Conservation (phyloP, 2,113 vertebrate species). For the Rhegmatorhina hoffmannsi region DNA sequence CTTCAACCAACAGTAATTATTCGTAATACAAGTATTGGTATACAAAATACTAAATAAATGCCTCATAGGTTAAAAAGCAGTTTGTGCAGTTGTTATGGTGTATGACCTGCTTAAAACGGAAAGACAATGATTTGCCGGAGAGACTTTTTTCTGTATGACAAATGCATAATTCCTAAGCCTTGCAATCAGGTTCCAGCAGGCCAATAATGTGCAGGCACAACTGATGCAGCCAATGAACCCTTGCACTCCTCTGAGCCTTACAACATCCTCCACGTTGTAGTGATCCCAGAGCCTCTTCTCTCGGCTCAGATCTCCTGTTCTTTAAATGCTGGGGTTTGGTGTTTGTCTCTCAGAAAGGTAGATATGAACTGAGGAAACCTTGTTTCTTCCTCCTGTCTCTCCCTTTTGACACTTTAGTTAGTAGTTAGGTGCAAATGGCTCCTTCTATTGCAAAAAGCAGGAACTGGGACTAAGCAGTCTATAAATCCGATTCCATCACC, state of each 20-base stretch:
- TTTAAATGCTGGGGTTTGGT: not conserved
- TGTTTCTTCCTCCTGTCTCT: not conserved
- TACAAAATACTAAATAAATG: not conserved
- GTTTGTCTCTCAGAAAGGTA: not conserved
- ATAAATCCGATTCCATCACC: not conserved
- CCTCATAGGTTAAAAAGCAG: not conserved
- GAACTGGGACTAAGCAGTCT: not conserved
- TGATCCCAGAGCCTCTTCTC: not conserved
- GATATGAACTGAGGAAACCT: not conserved
- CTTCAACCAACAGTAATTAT: not conserved
- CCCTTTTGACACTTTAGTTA: not conserved
- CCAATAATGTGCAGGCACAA: not conserved
- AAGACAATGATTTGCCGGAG: not conserved
- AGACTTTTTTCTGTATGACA: not conserved
- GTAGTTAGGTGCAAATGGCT: not conserved
- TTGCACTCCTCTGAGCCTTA: not conserved
- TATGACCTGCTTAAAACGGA: not conserved
- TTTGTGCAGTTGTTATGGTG: not conserved
- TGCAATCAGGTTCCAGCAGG: not conserved
- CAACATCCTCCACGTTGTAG: not conserved
- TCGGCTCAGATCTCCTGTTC: not conserved
- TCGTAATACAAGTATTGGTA: not conserved
- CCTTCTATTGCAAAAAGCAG: not conserved
- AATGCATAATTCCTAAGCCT: not conserved
- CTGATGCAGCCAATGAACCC: not conserved